These are phyloP conservation scores for Chrysolina oricalcia DNA, from an alignment of 2,888 invertebrate genomes.

Conservation along the genomic window DNA sequence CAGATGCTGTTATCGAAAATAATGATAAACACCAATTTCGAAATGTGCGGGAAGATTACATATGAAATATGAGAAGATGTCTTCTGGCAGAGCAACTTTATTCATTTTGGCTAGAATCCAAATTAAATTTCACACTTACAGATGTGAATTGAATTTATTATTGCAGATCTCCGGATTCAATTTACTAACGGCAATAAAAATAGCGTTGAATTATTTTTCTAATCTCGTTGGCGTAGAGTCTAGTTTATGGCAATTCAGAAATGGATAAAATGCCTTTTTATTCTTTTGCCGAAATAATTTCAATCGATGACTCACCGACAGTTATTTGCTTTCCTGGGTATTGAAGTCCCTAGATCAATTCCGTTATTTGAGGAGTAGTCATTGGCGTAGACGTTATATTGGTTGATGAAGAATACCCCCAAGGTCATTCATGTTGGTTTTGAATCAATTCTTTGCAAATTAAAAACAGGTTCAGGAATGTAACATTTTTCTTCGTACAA, in stretches of 20 bases:
- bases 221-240: slow-evolving; percentile 33
- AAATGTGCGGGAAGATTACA: slow-evolving; percentile 1
- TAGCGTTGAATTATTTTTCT: slow-evolving; percentile 28
- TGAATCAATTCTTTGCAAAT: too few species aligned
- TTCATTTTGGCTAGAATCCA: slow-evolving; percentile 62
- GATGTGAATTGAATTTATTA: slow-evolving; percentile 64
- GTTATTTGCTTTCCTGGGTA: background rate
- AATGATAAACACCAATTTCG: slow-evolving; percentile 7
- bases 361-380: too few species aligned
- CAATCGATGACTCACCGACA: background rate
- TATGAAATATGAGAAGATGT: slow-evolving; percentile 53
- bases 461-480: too few species aligned
- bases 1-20: slow-evolving; percentile 18
- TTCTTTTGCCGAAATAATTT: background rate
- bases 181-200: slow-evolving; percentile 48
- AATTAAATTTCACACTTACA: slow-evolving; percentile 66
- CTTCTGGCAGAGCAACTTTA: slow-evolving; percentile 56
- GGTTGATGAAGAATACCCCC: too few species aligned
- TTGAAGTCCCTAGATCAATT: too few species aligned
- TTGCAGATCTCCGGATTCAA: slow-evolving; percentile 60
- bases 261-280: background rate
- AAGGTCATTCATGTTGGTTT: too few species aligned
- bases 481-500: too few species aligned
- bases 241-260: slow-evolving; percentile 10
- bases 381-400: too few species aligned